Conservation (phyloP, 2,888 invertebrate species). For the Thalpophila matura region DNA sequence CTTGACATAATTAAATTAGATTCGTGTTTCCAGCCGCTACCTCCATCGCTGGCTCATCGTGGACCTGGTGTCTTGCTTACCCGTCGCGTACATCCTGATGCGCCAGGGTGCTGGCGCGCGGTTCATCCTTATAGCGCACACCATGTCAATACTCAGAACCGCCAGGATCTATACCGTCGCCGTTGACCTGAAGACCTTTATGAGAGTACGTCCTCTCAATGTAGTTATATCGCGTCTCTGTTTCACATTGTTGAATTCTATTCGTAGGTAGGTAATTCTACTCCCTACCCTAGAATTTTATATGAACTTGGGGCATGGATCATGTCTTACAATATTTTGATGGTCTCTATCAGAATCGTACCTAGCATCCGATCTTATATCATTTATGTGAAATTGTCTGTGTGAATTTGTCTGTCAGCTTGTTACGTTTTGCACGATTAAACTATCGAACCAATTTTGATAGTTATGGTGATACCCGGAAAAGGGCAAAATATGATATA, state of each 20-base stretch:
- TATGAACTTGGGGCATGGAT: no score
- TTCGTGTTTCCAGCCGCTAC: slow-evolving; percentile 68
- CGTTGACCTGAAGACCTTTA: slow-evolving; percentile 59
- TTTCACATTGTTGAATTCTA: neutral
- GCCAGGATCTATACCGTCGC: slow-evolving; percentile 62
- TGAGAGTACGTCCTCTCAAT: slow-evolving; percentile 62
- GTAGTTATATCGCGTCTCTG: neutral
- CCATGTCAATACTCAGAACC: slow-evolving; percentile 65
- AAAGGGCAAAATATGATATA: no score
- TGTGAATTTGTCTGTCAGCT: no score
- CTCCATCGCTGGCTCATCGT: slow-evolving; percentile 67
- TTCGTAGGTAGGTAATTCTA: no score
- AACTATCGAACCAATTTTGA: no score
- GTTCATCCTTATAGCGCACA: slow-evolving; percentile 65
- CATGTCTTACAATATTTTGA: no score
- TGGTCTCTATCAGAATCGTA: no score
- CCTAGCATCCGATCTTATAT: no score
- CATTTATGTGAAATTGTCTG: no score
- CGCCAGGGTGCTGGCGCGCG: slow-evolving; percentile 17
- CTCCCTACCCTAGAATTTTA: no score
- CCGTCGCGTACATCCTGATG: slow-evolving; percentile 66
- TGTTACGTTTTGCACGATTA: no score
- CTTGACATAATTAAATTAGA: neutral
- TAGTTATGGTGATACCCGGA: no score
- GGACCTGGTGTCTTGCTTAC: slow-evolving; percentile 72